Evolutionary conservation across 1,140 invertebrate genomes (phyloP), one percentile per base, ranked within the genome.

Genomic region (Caligus rogercresseyi): DNA sequence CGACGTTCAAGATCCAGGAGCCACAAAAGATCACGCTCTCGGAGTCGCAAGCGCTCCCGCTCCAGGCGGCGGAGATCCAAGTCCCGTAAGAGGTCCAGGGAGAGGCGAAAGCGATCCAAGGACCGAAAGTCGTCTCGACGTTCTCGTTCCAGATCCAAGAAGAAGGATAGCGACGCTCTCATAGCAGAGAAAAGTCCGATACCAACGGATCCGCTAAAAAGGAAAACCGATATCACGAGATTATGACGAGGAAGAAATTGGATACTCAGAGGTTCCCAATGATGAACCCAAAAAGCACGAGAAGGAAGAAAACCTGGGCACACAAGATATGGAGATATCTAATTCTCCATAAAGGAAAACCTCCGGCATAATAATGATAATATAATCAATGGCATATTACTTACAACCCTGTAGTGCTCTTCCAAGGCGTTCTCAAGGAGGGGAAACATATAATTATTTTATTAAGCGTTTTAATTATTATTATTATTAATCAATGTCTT

Each of bases 261-360:
- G 74, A 13, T 72, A 71, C 67, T n/a, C 7, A 11, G 76, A 75
- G 62, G 52, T 19, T 1, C 23, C n/a, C 14, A 52, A 53, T 2
- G 18, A 26, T 68, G 70, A 18, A 53, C 54, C 25, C 19, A 11
- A 16, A 3, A 25, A 64, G 52, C 24, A 55, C 53, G 65, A 58
- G 51, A 67, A 31, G 51, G 65, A 67, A 63, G 61, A 31, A 25
- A 64, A 52, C 70, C 69, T 66, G 67, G 67, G 18, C 66, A 76
- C 76, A 21, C 76, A 78, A 69, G 78, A 79, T 69, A 79, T 79
- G 78, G 78, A 79, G 69, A 79, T 79, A 67, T 79, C 78, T 18
- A 68, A 68, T 21, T 68, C 67, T 56, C 67, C 67, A 25, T 67
- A 54, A 64, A n/a, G n/a, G n/a, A n/a, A n/a, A n/a, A n/a, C n/a